Evolutionary conservation across 2,888 invertebrate species (phyloP), one percentile per base, ranked within the genome.

Genomic region (Entomobrya proxima): DNA sequence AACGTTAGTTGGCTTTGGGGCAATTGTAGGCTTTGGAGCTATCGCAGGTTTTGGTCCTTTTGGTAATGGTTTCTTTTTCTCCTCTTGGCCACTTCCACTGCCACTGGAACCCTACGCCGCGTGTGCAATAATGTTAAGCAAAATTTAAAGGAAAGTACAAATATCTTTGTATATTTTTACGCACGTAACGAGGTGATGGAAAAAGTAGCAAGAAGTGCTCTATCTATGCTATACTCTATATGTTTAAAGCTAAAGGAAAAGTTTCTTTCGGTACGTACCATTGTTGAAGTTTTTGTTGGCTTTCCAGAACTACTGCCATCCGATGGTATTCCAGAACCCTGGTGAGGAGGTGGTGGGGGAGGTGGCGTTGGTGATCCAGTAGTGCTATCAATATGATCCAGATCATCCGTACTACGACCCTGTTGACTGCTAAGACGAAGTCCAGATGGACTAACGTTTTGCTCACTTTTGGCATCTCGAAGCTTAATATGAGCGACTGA

Each of bases 201-300:
- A 18, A 35, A 35, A 15, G 18, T 61, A n/a, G n/a, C n/a, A n/a
- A n/a, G n/a, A n/a, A n/a, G n/a, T n/a, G n/a, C n/a, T n/a, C n/a
- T n/a, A n/a, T n/a, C n/a, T n/a, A n/a, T n/a, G n/a, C n/a, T n/a
- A n/a, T n/a, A n/a, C n/a, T n/a, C n/a, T n/a, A 61, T 40, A 35
- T 37, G 18, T 15, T 6, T 18, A 52, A 18, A 52, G 55, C 55
- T 52, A 52, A 15, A 52, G 55, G 7, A 9, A 52, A n/a, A n/a
- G n/a, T n/a, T n/a, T n/a, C n/a, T n/a, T n/a, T n/a, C n/a, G n/a
- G 24, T 72, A 15, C 58, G 58, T 67, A 78, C 78, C 80, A 80
- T 69, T 76, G 93, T 92, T 2, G 93, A 92, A 47, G 92, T 90
- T 88, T 93, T 92, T 6, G 61, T 58, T 90, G 80, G 91, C 91